These are phyloP conservation scores for Pegoplata infirma DNA, from an alignment of 2,888 invertebrate species.

Conservation along the genomic window DNA sequence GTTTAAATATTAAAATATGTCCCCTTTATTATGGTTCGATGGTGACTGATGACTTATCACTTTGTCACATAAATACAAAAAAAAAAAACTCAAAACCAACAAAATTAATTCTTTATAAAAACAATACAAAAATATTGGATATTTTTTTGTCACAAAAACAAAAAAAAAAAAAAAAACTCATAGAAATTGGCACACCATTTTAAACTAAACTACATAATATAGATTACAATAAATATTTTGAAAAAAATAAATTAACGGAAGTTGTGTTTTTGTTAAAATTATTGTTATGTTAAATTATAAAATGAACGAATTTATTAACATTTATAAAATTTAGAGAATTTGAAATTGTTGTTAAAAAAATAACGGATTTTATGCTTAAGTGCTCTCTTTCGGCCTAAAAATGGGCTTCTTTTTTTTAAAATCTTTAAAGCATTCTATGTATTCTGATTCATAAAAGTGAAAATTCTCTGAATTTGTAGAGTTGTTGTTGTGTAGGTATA, in stretches of 20 bases:
- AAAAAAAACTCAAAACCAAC: slow-evolving; percentile 7
- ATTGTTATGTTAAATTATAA: background rate
- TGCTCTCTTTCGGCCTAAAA: background rate
- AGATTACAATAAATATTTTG: slow-evolving; percentile 25
- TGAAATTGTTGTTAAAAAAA: background rate
- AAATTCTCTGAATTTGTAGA: no score
- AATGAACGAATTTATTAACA: no score
- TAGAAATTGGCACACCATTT: slow-evolving; percentile 21
- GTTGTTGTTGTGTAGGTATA: no score
- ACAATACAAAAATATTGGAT: slow-evolving; percentile 39
- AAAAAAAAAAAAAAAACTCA: background rate
- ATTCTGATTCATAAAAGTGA: no score
- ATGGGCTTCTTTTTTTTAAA: background rate
- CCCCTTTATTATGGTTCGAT: slow-evolving; percentile 57
- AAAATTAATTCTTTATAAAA: background rate
- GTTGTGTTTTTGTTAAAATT: slow-evolving; percentile 29
- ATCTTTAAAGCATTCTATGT: background rate
- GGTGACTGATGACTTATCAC: slow-evolving; percentile 53
- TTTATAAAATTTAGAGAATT: no score
- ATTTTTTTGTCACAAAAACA: background rate
- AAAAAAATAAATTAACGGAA: slow-evolving; percentile 36
- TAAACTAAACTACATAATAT: slow-evolving; percentile 4
- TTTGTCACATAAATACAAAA: slow-evolving; percentile 30
- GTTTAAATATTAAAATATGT: slow-evolving; percentile 9
- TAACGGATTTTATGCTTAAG: background rate